A percentile compares a stretch with the other conserved stretches of the same genome.
Conservation (phyloP, 2,888 invertebrate genomes). For the Dryocosmus kuriphilus region DNA sequence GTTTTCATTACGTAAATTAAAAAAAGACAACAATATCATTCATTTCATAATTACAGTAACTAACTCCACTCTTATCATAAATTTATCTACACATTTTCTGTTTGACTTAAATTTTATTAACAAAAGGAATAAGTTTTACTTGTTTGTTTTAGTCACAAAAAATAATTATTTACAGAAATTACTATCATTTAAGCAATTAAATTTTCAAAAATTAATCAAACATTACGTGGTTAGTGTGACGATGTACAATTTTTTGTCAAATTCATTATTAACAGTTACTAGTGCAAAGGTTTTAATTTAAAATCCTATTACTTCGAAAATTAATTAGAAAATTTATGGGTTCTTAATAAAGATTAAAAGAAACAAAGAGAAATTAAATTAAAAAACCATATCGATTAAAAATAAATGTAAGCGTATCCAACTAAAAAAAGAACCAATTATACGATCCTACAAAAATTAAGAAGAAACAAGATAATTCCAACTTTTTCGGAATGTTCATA, state of each 20-base stretch:
- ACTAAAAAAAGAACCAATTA: too few species aligned
- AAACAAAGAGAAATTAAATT: too few species aligned
- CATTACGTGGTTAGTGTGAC: background rate
- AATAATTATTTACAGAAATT: background rate
- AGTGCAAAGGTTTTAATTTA: too few species aligned
- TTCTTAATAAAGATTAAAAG: too few species aligned
- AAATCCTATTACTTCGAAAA: too few species aligned
- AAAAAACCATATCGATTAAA: too few species aligned
- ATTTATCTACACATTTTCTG: constrained; percentile 18
- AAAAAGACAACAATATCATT: constrained; percentile 15
- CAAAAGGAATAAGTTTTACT: background rate
- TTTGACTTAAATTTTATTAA: constrained; percentile 1
- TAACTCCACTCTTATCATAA: constrained; percentile 16
- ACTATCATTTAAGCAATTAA: background rate
- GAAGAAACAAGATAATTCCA: background rate
- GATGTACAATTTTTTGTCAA: too few species aligned
- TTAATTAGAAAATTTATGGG: too few species aligned
- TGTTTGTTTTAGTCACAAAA: background rate
- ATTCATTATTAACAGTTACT: too few species aligned
- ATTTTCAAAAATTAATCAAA: background rate
- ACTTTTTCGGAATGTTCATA: background rate
- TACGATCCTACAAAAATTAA: too few species aligned
- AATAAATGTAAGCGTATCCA: too few species aligned
- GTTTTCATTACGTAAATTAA: constrained; percentile 27
- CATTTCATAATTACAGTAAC: constrained; percentile 23